These are phyloP conservation scores for Gasterosteus aculeatus DNA, from an alignment of 2,113 vertebrate genomes.

Conservation along the genomic window DNA sequence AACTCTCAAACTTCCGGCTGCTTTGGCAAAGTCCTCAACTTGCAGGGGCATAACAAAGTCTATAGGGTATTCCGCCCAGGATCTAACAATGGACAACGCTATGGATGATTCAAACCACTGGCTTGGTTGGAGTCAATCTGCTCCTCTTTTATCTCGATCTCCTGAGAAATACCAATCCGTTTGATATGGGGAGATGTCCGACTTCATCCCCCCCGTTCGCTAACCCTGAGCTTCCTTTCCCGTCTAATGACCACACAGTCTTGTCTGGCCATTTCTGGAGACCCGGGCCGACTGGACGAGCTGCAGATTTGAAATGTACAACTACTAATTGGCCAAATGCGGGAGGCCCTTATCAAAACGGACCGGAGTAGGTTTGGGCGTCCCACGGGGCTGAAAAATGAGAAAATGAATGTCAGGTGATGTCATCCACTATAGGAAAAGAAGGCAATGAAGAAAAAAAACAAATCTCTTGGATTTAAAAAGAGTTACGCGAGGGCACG, in stretches of 20 bases:
- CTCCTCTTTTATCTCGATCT: conserved; percentile 48
- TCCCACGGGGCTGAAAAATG: conserved; percentile 44
- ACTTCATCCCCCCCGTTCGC: conserved; percentile 40
- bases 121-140: conserved; percentile 38
- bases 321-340: conserved; percentile 74
- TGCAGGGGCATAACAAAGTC: conserved; percentile 53
- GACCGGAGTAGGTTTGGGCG: conserved; percentile 53
- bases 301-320: conserved; percentile 71
- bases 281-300: conserved; percentile 27
- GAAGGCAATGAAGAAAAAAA: conserved; percentile 35
- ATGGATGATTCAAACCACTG: conserved; percentile 53
- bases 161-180: conserved; percentile 46
- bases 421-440: conserved; percentile 56
- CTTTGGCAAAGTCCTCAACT: conserved; percentile 29
- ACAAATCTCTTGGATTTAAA: conserved; percentile 43
- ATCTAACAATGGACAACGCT: conserved; percentile 43
- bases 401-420: conserved; percentile 74
- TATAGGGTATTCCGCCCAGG: conserved; percentile 50
- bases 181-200: conserved; percentile 34
- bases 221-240: conserved; percentile 17
- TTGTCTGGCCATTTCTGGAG: conserved; percentile 32
- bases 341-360: conserved; percentile 72
- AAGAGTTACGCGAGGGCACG: conserved; percentile 35
- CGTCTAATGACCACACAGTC: conserved; percentile 54
- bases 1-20: conserved; percentile 49